Conservation (phyloP, 2,888 invertebrate species). For the Noctuana brunneofusca region DNA sequence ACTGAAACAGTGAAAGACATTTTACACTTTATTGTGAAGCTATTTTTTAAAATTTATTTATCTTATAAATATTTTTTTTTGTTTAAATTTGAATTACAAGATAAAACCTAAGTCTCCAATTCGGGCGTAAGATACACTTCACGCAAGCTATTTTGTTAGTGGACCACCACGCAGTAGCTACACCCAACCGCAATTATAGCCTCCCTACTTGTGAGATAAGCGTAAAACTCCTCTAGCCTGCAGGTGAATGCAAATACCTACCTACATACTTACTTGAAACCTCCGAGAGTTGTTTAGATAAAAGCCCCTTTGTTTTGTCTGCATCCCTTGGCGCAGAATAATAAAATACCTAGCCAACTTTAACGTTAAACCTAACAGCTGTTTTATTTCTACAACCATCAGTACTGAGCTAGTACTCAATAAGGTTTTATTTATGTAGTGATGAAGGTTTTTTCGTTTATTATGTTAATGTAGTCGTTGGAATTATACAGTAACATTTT, state of each 20-base stretch:
- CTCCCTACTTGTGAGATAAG: slow-evolving; percentile 54
- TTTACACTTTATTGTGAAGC: too few species aligned
- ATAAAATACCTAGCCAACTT: slow-evolving; percentile 36
- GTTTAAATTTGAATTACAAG: too few species aligned
- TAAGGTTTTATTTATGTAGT: slow-evolving; percentile 26
- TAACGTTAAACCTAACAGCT: slow-evolving; percentile 35
- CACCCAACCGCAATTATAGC: slow-evolving; percentile 60
- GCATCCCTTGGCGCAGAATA: slow-evolving; percentile 41
- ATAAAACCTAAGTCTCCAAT: slow-evolving; percentile 42
- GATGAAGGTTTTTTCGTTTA: not conserved
- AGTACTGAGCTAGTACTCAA: slow-evolving; percentile 23
- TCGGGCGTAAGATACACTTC: not conserved
- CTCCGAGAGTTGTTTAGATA: slow-evolving; percentile 45
- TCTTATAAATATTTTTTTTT: too few species aligned
- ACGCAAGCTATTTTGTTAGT: slow-evolving; percentile 58
- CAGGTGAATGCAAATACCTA: slow-evolving; percentile 63
- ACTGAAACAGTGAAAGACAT: too few species aligned
- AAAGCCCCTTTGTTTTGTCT: slow-evolving; percentile 55
- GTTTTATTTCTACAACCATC: slow-evolving; percentile 36
- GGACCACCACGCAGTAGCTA: slow-evolving; percentile 49
- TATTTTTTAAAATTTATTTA: too few species aligned
- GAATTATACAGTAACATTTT: not conserved
- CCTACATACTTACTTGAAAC: slow-evolving; percentile 38
- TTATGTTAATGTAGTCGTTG: slow-evolving; percentile 15
- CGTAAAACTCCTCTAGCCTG: slow-evolving; percentile 51